These are phyloP conservation scores for Lasioglossum figueresi DNA, from an alignment of 2,888 invertebrate genomes.

Conservation along the genomic window DNA sequence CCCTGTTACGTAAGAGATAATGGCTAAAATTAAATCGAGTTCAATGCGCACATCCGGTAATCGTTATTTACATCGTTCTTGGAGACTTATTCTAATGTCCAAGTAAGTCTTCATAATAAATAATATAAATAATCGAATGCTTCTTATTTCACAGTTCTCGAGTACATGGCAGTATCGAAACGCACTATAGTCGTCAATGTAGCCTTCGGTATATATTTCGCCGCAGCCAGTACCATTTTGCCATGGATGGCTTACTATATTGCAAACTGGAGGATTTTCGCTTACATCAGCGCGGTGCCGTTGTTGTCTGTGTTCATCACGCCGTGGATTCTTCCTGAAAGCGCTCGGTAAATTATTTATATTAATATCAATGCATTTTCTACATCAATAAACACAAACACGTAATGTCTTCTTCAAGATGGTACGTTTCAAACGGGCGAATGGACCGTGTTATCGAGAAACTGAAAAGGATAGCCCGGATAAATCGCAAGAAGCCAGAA, in stretches of 20 bases:
- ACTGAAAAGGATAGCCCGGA: slow-evolving; percentile 84
- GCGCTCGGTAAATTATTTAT: slow-evolving; percentile 82
- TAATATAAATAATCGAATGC: background rate
- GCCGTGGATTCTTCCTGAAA: slow-evolving; percentile 85
- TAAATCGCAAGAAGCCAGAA: slow-evolving; percentile 84
- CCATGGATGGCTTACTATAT: slow-evolving; percentile 85
- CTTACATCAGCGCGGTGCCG: slow-evolving; percentile 84
- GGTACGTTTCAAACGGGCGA: slow-evolving; percentile 85
- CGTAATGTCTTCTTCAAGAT: slow-evolving; percentile 72
- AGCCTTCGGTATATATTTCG: slow-evolving; percentile 85
- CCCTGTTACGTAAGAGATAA: background rate
- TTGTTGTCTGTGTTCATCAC: slow-evolving; percentile 82
- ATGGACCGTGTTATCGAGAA: slow-evolving; percentile 84
- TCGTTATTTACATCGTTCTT: background rate
- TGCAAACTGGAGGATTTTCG: slow-evolving; percentile 84
- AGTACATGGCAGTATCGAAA: slow-evolving; percentile 85
- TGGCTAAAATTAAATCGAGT: background rate
- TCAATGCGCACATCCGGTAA: background rate
- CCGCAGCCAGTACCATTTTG: slow-evolving; percentile 84
- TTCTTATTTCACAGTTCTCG: slow-evolving; percentile 81
- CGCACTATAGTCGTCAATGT: slow-evolving; percentile 85
- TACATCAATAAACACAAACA: too few relatives aligned
- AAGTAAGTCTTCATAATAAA: too few relatives aligned
- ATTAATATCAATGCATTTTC: background rate
- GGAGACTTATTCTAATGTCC: background rate